Evolutionary conservation across 2,888 invertebrate genomes (phyloP), one percentile per base, ranked within the genome.

Genomic region (Aproaerema taeniolella): DNA sequence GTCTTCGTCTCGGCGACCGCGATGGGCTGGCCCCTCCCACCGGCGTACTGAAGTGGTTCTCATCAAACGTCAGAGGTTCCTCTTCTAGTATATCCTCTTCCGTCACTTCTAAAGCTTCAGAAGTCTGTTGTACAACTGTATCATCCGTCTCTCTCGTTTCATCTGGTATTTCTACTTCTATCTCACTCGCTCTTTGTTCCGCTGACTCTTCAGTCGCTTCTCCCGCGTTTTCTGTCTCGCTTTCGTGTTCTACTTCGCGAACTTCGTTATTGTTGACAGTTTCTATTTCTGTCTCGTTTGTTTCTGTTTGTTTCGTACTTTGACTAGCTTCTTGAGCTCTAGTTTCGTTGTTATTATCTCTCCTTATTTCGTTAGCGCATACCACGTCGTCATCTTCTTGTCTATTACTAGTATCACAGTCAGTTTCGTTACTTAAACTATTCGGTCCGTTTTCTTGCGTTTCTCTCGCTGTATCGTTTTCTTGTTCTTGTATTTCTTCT

Each of bases 11-110:
- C 55, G 34, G 17, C 54, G 49, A 58, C 50, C 47, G 52, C 61
- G 16, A 80, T 16, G 73, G 30, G 30, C 28, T 67, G 2, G 53
- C 64, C 30, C 73, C 76, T n/a, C 68, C 79, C 9, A 67, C 70
- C 30, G 87, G 87, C 39, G 87, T 86, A 53, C 85, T 87, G 60
- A 87, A 87, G 61, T 87, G 86, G 55, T 86, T 87, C 66, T 87
- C 86, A 53, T 87, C 85, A 47, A 86, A 83, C 13, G 79, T 83
- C 53, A 83, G 47, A n/a, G 64, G 55, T 35, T 66, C 69, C 11
- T 64, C 62, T 24, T 62, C 70, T 9, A 2, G 10, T 39, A 29
- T 46, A 42, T 20, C 41, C 37, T 10, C 8, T 43, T 47, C 16
- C 7, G 46, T 30, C 20, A 46, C 42, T 31, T 61, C 60, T 30